Evolutionary conservation across 2,113 vertebrate species (phyloP), one percentile per base, ranked within the genome.

Genomic region (Phylloscopus trochilus): DNA sequence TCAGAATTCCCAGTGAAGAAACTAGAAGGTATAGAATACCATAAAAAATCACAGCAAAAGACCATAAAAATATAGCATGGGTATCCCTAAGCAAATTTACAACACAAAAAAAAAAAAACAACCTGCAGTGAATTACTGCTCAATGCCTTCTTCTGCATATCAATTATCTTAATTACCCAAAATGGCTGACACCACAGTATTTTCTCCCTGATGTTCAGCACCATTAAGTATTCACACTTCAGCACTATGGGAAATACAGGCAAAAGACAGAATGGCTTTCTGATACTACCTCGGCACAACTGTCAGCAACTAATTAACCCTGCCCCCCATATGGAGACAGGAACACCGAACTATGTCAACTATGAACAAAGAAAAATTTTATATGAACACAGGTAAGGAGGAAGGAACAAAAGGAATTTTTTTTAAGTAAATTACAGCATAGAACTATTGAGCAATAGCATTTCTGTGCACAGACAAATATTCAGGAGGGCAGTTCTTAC

Each of bases 271-370:
- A 81, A 52, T 13, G 8, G 20, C 31, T 56, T 90, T 88, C 33
- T 56, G 17, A 78, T 35, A 46, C 18, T 16, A 77, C 9, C n/a
- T 87, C 6, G 7, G 52, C 37, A 74, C 11, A 89, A 47, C 43
- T 58, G 49, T 9, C 15, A 86, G 37, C 41, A 79, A 67, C 41
- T 31, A 19, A 24, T 46, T 62, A 75, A 66, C 41, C 41, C 13
- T 56, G n/a, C 3, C 0, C 2, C 5, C 18, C n/a, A 10, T 15
- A 23, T 5, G 11, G 10, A 72, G 15, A 72, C 10, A 72, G 8
- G 11, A 35, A 72, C 39, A 78, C 9, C 13, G n/a, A 90, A 49
- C 7, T 31, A 49, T 2, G 8, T 46, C 19, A 72, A 43, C 28
- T 55, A 53, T 4, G 15, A 87, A 82, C 13, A 60, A 49, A 55